Base-by-base conservation (phyloP, 1,140 invertebrate species). In the Bombus fervidus region DNA sequence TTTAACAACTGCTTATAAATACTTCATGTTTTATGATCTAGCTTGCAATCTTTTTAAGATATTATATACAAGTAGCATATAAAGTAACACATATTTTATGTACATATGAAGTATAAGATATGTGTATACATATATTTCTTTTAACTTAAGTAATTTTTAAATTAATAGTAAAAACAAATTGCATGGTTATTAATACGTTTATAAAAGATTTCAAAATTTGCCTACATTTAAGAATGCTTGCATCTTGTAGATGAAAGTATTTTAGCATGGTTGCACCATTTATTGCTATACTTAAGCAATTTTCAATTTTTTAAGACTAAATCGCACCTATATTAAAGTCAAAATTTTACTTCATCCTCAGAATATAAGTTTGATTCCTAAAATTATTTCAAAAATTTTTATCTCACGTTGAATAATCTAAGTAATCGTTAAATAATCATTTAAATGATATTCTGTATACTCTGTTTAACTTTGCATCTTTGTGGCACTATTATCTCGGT, bases 231-330 rank as follows among this genome's bases (percentile, higher is more conserved):
- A 75, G 66, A 85, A 90, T 90, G 80, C 83, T 72, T 89, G 64
- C 66, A 84, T 71, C 43, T 78, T 77, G 72, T 87, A 90, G 71
- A 86, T 77, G 22, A 64, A 71, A 57, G 28, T 80, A 41, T 89
- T 87, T 89, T 88, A 88, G 86, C 80, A 91, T 90, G 81, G 66
- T 79, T 81, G 89, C 85, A 87, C 87, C n/a, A 81, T 75, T 81
- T 89, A 68, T 73, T 71, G 59, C n/a, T 69, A 37, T 57, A 71
- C 39, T 62, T 64, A 73, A 81, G 37, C 53, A n/a, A 82, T 81
- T 57, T 57, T 59, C 5, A 47, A 80, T 43, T 47, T 62, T 62
- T 47, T n/a, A 66, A 62, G 13, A 31, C 15, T 28, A 39, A 31
- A 53, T 41, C 13, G 22, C n/a, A 78, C 37, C 68, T 81, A 8